Evolutionary conservation across 2,888 invertebrate genomes (phyloP), one percentile per base, ranked within the genome.

Genomic region (Hyppa rectilinea): DNA sequence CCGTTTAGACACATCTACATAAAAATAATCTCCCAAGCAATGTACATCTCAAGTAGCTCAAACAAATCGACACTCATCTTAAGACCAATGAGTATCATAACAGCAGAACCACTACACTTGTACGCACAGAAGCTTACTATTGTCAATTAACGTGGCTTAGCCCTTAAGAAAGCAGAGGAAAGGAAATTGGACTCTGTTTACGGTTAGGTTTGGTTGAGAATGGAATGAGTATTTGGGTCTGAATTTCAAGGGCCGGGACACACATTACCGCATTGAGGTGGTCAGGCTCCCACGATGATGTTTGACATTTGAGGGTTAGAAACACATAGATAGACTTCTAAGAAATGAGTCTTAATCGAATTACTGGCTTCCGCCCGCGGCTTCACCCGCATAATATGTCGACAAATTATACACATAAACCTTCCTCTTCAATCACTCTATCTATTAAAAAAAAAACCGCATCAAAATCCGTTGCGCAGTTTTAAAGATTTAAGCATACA

Each of bases 261-360:
- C 88, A 92, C 86, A 90, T 88, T 85, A 89, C 83, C 60, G 73
- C 86, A 89, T 93, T 93, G 93, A 92, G 92, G 86, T 91, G 92
- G 92, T 92, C 92, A 93, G 91, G 93, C 91, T 94, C 94, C 94
- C 94, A 94, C 93, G 94, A 90, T 87, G 71, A 82, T 77, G 49
- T 73, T 85, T 87, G 87, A 89, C 85, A 79, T 79, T n/a, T n/a
- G n/a, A n/a, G n/a, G n/a, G n/a, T n/a, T n/a, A n/a, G n/a, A n/a
- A n/a, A n/a, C n/a, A n/a, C n/a, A n/a, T n/a, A n/a, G n/a, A n/a
- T n/a, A n/a, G n/a, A n/a, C n/a, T n/a, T n/a, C n/a, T n/a, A n/a
- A n/a, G n/a, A n/a, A n/a, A n/a, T n/a, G n/a, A n/a, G n/a, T n/a
- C n/a, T n/a, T n/a, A n/a, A n/a, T n/a, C n/a, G n/a, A n/a, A n/a